phyloP scores from a whole-genome alignment of 1,140 invertebrate species.

The Ceratina australensis region DNA sequence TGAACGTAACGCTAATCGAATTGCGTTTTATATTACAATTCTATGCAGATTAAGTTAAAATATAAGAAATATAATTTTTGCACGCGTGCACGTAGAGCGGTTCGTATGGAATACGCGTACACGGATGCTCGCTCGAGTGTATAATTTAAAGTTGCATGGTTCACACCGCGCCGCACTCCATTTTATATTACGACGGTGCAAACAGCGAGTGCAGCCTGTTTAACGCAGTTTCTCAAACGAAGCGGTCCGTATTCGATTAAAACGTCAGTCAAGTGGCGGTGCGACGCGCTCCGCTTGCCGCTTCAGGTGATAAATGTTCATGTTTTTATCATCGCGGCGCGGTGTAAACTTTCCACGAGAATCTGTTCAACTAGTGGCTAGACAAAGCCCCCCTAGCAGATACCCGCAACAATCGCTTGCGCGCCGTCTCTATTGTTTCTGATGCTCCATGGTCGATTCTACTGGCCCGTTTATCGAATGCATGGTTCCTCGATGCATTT shows the following conservation, averaged over 20 bases:
- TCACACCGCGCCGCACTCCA: neutral
- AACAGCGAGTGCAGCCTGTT: neutral
- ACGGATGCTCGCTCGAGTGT: no score
- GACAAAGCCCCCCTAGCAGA: constrained; percentile 30
- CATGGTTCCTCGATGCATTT: constrained; percentile 39
- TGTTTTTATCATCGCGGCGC: constrained; percentile 37
- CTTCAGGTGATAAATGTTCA: constrained; percentile 41
- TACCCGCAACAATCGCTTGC: constrained; percentile 28
- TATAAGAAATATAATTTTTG: no score
- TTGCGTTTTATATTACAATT: no score
- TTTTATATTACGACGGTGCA: neutral
- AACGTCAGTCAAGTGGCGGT: constrained; percentile 31
- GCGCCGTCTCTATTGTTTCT: constrained; percentile 26
- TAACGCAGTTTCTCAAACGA: constrained; percentile 10
- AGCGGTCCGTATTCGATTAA: constrained; percentile 36
- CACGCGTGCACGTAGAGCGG: no score
- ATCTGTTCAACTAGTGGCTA: constrained; percentile 15
- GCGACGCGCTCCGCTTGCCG: neutral
- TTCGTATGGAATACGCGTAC: no score
- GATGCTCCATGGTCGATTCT: neutral
- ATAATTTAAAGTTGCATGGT: neutral
- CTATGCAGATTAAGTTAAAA: no score
- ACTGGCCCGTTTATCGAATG: constrained; percentile 24
- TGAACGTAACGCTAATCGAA: no score
- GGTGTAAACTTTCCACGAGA: constrained; percentile 17